Conservation (phyloP, 2,888 invertebrate genomes). For the Netelia inedita region DNA sequence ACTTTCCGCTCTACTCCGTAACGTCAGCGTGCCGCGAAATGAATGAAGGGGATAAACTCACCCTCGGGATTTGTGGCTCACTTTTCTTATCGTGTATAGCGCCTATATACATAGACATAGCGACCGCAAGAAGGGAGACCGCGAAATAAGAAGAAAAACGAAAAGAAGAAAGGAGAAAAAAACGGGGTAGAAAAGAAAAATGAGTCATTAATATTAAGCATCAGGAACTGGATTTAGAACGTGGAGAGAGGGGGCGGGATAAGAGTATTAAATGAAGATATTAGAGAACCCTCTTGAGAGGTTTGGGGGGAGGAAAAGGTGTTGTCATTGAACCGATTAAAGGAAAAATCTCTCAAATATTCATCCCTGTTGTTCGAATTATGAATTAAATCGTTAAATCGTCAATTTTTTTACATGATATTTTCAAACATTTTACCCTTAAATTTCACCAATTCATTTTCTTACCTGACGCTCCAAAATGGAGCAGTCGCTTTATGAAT, state of each 20-base stretch:
- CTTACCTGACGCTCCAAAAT: no score
- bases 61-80: constrained; percentile 64
- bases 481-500: background rate
- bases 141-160: constrained; percentile 15
- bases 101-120: constrained; percentile 16
- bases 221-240: constrained; percentile 59
- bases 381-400: no score
- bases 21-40: constrained; percentile 75
- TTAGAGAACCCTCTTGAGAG: constrained; percentile 51
- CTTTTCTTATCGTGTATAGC: constrained; percentile 57
- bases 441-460: no score
- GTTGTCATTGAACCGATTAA: no score
- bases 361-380: no score
- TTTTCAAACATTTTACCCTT: no score
- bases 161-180: constrained; percentile 18
- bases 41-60: constrained; percentile 76
- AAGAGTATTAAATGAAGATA: constrained; percentile 63
- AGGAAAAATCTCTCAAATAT: no score
- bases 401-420: no score
- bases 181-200: constrained; percentile 42
- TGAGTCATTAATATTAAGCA: constrained; percentile 68
- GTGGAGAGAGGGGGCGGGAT: constrained; percentile 7
- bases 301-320: background rate
- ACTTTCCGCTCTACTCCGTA: constrained; percentile 47
- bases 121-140: background rate